These are phyloP conservation scores for Macrotus californicus DNA, from an alignment of 2,113 vertebrate genomes.

Conservation along the genomic window DNA sequence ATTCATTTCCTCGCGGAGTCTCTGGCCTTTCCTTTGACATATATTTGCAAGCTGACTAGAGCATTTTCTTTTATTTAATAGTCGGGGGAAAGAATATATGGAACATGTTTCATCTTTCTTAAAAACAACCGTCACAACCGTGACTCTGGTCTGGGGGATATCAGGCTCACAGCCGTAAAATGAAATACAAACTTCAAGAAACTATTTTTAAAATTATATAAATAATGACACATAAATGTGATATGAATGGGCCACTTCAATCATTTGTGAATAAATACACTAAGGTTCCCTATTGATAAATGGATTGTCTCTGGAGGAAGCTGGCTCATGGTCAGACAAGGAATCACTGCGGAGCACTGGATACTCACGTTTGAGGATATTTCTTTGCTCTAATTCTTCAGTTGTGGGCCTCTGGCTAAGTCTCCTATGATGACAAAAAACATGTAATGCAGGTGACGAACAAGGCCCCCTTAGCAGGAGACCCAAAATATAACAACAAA, in stretches of 20 bases:
- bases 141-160: neutral
- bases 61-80: conserved; percentile 28
- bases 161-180: neutral
- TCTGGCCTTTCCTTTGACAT: conserved; percentile 40
- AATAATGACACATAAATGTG: neutral
- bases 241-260: neutral
- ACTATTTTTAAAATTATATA: neutral
- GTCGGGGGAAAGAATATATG: neutral
- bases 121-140: neutral
- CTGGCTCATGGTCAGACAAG: neutral
- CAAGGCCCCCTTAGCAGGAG: neutral
- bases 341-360: neutral
- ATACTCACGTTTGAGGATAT: conserved; percentile 96
- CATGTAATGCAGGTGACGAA: conserved; percentile 48
- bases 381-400: conserved; percentile 98
- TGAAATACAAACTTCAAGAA: conserved; percentile 32
- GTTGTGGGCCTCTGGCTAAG: conserved; percentile 96
- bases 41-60: neutral
- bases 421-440: conserved; percentile 82
- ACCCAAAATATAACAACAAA: neutral
- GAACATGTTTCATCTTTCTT: conserved; percentile 24
- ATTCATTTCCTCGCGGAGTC: conserved; percentile 45
- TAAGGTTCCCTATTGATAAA: neutral
- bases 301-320: neutral
- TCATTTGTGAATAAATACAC: neutral